Percentiles rank a stretch among this genome's conserved stretches.
Conservation (phyloP, 2,113 vertebrate genomes). For the Odocoileus hemionus region DNA sequence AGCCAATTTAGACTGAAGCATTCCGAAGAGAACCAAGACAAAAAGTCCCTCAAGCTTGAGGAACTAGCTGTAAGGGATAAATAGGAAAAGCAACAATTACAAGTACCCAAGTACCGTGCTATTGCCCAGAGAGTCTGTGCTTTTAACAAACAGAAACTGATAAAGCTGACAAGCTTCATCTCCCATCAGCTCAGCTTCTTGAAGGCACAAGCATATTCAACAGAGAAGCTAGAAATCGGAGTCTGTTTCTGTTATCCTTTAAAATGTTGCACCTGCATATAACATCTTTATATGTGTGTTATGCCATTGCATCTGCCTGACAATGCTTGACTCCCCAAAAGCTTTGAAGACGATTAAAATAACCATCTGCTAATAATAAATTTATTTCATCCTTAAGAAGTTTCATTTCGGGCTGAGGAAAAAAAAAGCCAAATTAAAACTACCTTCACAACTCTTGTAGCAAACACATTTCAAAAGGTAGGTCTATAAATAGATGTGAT, state of each 20-base stretch:
- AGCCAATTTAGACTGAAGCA: not conserved
- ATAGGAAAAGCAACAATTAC: not conserved
- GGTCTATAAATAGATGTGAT: slow-evolving; percentile 60
- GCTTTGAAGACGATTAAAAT: slow-evolving; percentile 56
- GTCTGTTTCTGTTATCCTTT: not conserved
- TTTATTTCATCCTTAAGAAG: slow-evolving; percentile 33
- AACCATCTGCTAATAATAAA: slow-evolving; percentile 57
- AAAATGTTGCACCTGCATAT: slow-evolving; percentile 46
- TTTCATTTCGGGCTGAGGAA: slow-evolving; percentile 28
- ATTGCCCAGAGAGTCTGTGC: not conserved
- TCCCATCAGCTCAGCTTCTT: not conserved
- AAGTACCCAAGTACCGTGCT: not conserved
- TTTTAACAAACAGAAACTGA: not conserved
- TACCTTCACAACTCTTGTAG: slow-evolving; percentile 29
- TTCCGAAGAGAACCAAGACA: not conserved
- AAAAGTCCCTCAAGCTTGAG: not conserved
- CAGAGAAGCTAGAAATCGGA: slow-evolving; percentile 47
- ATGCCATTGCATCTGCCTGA: slow-evolving; percentile 34
- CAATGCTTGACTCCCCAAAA: slow-evolving; percentile 46
- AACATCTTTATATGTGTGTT: slow-evolving; percentile 54
- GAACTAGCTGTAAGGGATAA: not conserved
- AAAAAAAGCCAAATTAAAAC: slow-evolving; percentile 43
- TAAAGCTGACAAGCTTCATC: not conserved
- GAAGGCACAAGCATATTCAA: not conserved
- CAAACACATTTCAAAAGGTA: slow-evolving; percentile 64